Base-by-base conservation (phyloP, 2,113 vertebrate species). In the Cynopterus brachyotis region DNA sequence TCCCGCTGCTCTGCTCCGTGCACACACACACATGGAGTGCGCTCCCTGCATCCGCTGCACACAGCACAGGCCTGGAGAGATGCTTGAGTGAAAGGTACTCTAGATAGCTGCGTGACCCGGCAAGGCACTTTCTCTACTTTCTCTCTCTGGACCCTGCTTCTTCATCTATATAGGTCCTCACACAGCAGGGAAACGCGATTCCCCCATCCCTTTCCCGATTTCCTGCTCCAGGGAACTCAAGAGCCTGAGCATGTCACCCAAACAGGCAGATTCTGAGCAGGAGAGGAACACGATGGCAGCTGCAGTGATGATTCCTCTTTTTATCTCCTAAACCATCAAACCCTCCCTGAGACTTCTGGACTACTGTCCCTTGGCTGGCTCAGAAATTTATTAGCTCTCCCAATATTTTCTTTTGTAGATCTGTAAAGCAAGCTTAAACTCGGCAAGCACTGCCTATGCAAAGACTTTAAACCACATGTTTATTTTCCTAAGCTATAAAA, bases 401-500 rank as follows among this genome's bases (percentile, higher is more conserved):
- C 98, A 98, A 98, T 98, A 98, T 98, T 99, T 99, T 98, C 97
- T 98, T 98, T 98, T 72, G 93, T 98, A 96, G 96, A 95, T 98
- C 98, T 97, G 96, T 98, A 98, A 98, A 98, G 98, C 96, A 98
- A 98, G 98, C 97, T 98, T 97, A 97, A 97, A 98, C 96, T 98
- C 94, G 92, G 97, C 70, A 93, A 97, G 98, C 72, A 95, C 98
- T 91, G 98, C 97, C 97, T 98, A 98, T 98, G 98, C 98, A 97
- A 98, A 98, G 98, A 97, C 97, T 98, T 98, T 94, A 99, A 99
- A 99, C 99, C 99, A 97, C 98, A 99, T 99, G 98, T 99, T 99
- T 99, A 98, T 99, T 99, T 99, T 99, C 98, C 98, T 98, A 98
- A 98, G 98, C 98, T 99, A 98, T 99, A 99, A 99, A 99, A 99